Percentiles rank a stretch among this genome's conserved stretches.
Conservation (phyloP, 2,797 vertebrate species). For the Ispidina picta region DNA sequence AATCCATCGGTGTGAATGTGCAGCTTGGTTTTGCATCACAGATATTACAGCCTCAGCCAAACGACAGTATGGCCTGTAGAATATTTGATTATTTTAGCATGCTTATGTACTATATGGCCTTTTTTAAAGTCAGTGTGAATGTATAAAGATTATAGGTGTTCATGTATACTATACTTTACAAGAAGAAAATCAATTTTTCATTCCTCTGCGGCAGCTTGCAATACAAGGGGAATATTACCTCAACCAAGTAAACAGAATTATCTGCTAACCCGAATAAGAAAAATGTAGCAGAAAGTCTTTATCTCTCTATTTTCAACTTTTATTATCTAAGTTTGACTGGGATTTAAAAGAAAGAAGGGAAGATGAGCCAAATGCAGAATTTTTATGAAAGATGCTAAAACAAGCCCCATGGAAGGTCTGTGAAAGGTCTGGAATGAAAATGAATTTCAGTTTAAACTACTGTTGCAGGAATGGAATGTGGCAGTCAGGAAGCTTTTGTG, state of each 20-base stretch:
- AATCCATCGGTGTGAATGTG: rapidly evolving
- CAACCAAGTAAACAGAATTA: constrained; percentile 75
- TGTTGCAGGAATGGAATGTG: background rate
- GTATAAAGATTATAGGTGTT: constrained; percentile 37
- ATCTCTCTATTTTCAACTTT: constrained; percentile 52
- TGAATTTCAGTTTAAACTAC: constrained; percentile 61
- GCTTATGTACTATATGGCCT: background rate
- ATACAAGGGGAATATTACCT: constrained; percentile 66
- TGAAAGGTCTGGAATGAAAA: constrained; percentile 48
- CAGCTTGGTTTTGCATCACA: background rate
- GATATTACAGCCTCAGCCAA: background rate
- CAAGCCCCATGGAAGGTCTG: background rate
- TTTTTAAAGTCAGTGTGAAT: constrained; percentile 24
- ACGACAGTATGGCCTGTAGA: background rate
- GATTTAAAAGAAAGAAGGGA: constrained; percentile 45
- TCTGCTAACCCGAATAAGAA: constrained; percentile 59
- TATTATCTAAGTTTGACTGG: constrained; percentile 33
- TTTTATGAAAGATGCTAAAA: background rate
- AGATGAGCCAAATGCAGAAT: constrained; percentile 26
- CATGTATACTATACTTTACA: background rate
- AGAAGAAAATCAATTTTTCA: constrained; percentile 76
- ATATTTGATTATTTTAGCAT: background rate
- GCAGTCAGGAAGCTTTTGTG: background rate
- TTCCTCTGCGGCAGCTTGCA: constrained; percentile 56
- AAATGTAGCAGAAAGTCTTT: constrained; percentile 57